phyloP scores from a whole-genome alignment of 2,113 vertebrate species.

The Mobula hypostoma region DNA sequence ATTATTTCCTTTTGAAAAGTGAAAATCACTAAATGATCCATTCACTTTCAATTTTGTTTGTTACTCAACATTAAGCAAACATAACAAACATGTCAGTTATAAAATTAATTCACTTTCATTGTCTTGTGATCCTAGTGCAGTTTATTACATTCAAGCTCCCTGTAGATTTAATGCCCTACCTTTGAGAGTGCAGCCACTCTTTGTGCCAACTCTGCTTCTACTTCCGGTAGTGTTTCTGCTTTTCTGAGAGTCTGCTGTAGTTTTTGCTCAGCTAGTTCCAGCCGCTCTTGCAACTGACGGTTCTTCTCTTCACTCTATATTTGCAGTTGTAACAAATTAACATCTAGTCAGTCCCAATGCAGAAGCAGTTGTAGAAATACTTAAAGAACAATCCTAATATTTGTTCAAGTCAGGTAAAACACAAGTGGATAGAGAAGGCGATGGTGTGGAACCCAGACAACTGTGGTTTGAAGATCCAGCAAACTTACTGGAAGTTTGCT shows the following conservation, averaged over 20 bases:
- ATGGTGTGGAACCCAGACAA: no score
- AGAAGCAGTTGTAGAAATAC: neutral
- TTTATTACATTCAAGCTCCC: neutral
- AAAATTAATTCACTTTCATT: neutral
- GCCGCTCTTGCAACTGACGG: constrained; percentile 83
- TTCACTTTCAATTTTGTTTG: neutral
- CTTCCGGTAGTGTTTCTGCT: constrained; percentile 88
- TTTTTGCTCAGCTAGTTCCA: constrained; percentile 92
- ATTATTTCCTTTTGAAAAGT: neutral
- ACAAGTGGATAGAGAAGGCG: neutral
- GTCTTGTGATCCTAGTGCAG: neutral
- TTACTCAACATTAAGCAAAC: neutral
- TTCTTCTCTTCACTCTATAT: constrained; percentile 83
- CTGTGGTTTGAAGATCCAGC: neutral
- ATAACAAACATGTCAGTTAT: neutral
- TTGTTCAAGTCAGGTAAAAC: neutral
- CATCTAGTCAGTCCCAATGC: neutral
- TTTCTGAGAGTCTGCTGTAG: constrained; percentile 92
- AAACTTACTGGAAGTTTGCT: neutral
- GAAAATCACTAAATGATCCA: neutral
- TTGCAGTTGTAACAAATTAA: neutral
- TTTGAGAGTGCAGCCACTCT: constrained; percentile 89
- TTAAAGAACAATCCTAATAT: neutral
- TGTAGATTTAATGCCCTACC: constrained; percentile 52
- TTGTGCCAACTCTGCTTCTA: constrained; percentile 92